phyloP scores from a whole-genome alignment of 2,888 invertebrate genomes.

The Graphium colonna region DNA sequence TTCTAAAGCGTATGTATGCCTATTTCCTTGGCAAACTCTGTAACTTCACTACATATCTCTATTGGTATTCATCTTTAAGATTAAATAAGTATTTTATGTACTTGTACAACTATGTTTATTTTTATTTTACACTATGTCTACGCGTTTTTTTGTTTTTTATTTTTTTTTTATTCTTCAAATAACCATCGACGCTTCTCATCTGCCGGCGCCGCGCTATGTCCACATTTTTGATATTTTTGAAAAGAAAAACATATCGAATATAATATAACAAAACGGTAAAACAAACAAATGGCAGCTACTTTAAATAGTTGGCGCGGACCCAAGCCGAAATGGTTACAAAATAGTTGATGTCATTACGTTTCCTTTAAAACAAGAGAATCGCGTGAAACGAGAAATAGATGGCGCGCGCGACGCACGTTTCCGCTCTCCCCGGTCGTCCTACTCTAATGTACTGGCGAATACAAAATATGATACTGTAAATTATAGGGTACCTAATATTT shows the following conservation, averaged over 20 bases:
- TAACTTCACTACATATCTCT: no score
- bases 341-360: conserved; percentile 60
- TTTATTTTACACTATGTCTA: background rate
- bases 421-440: conserved; percentile 48
- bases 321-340: conserved; percentile 71
- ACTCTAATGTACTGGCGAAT: conserved; percentile 29
- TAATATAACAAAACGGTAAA: conserved; percentile 26
- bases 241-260: conserved; percentile 1
- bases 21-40: no score
- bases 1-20: no score
- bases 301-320: conserved; percentile 65
- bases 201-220: background rate
- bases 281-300: conserved; percentile 41
- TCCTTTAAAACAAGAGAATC: conserved; percentile 74
- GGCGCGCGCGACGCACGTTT: conserved; percentile 67
- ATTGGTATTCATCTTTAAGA: no score
- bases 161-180: background rate
- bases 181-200: no score
- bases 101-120: no score
- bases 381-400: conserved; percentile 67
- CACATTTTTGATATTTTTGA: background rate
- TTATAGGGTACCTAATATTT: no score
- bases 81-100: no score
- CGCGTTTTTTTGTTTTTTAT: background rate
- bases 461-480: no score